Base-by-base conservation (phyloP, 1,140 invertebrate species). In the Ooceraea biroi region DNA sequence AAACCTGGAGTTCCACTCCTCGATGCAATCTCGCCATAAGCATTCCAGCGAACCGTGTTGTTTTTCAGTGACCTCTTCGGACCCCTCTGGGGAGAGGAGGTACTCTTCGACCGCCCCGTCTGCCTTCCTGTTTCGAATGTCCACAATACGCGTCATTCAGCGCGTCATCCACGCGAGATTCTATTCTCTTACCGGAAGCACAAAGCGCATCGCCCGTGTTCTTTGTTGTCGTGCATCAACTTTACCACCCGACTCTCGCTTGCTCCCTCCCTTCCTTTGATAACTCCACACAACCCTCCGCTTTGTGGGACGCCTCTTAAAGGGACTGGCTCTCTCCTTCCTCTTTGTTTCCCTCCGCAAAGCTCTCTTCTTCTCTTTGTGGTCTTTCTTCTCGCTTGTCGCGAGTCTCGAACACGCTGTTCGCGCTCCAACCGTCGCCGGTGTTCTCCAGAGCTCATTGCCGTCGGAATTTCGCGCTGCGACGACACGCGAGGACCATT, bases 181-280 rank as follows among this genome's bases (percentile, higher is more conserved):
- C 84, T 89, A 87, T 84, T 88, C 82, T 76, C 68, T 76, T 87
- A 57, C 72, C 63, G 72, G 57, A 72, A 68, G 82, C 69, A 91
- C 90, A 91, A 91, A 91, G 90, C 88, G 66, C 84, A 91, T 88
- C 88, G 76, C 84, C 89, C 61, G 44, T 50, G 46, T 65, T 30
- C 76, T 87, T 88, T 85, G 86, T 88, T 85, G 83, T 44, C 82
- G 74, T 22, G 55, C 41, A 55, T 74, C 85, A 71, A 84, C 90
- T 92, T 92, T 89, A 89, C 36, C 72, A 48, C 12, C 61, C 44
- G 65, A 66, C 76, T 83, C 84, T 65, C 44, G 17, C 25, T 88
- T 78, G 55, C 25, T 52, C 22, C 27, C 46, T 44, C 36, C 10
- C 50, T 78, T 5, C 52, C 46, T 83, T 50, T 68, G 44, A 30